phyloP scores from a whole-genome alignment of 2,113 vertebrate genomes.

The Sinosuthora webbiana region DNA sequence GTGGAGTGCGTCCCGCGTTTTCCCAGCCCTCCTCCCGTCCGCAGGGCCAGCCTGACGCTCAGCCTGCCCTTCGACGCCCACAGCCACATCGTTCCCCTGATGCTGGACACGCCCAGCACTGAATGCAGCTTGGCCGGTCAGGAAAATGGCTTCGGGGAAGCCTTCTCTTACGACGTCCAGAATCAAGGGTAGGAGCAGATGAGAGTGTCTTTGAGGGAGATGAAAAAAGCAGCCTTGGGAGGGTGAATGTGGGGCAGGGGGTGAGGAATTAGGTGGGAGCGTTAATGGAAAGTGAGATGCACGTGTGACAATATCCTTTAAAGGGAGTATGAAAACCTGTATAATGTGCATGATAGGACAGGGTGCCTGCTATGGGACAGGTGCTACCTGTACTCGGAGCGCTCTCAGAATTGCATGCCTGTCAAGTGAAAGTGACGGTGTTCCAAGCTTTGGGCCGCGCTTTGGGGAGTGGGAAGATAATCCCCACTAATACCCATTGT shows the following conservation, averaged over 20 bases:
- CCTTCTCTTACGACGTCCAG: constrained; percentile 59
- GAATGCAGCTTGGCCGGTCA: constrained; percentile 50
- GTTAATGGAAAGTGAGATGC: not conserved
- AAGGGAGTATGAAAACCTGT: not conserved
- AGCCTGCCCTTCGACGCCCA: constrained; percentile 46
- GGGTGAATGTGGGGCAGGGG: not conserved
- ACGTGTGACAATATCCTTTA: not conserved
- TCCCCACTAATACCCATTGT: accelerated
- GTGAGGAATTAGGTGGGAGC: not conserved
- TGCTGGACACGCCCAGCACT: constrained; percentile 71
- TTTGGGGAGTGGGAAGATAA: not conserved
- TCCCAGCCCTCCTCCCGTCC: constrained; percentile 88
- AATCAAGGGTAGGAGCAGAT: constrained; percentile 68
- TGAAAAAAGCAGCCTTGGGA: not conserved
- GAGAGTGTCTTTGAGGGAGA: not conserved
- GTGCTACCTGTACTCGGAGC: not conserved
- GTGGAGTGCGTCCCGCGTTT: constrained; percentile 74
- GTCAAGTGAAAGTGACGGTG: not conserved
- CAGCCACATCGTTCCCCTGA: constrained; percentile 59
- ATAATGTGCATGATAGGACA: not conserved
- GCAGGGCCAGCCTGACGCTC: constrained; percentile 78
- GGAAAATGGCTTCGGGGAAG: constrained; percentile 35
- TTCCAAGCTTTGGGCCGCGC: not conserved
- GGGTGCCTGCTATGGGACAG: not conserved
- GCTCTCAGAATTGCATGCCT: not conserved